Base-by-base conservation (phyloP, 2,888 invertebrate genomes). In the Troides helena region DNA sequence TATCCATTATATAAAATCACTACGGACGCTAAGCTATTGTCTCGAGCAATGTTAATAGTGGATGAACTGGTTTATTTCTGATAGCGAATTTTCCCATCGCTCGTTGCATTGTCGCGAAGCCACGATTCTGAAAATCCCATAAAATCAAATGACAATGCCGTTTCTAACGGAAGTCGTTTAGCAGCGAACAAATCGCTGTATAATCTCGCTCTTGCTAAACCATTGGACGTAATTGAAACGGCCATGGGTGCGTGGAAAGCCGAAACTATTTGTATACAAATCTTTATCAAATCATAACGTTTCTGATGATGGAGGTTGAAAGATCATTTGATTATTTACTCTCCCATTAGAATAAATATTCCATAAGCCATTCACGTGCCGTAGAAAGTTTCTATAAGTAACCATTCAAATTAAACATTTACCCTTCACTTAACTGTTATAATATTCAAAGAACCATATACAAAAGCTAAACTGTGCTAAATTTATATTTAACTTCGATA, bases 141-240 rank as follows among this genome's bases (percentile, higher is more conserved):
- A 70, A 66, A 70, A 66, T 66, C 2, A 59, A 70, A 70, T 56
- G 64, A 70, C 67, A 67, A 64, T 60, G 56, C 64, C 39, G 10
- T 70, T 67, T 70, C 58, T 63, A 70, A 43, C 64, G 67, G 70
- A 67, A 39, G 39, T 62, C 46, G 23, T 62, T 66, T 63, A 30
- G 60, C n/a, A 30, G 58, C 25, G 4, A 10, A 53, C 60, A 30
- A 67, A 58, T 63, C 46, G 23, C 8, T 53, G 53, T 39, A 60
- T 21, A 65, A 10, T 67, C 59, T 23, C 62, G 58, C 65, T 39
- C 59, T 18, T 66, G 58, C 58, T 39, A 23, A 60, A 60, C 12
- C 53, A 53, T 53, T 69, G 3, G 14, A 56, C 18, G 25, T 63
- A 69, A 69, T 68, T 59, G 39, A 21, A 50, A 25, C 39, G 7